Percentiles rank a stretch among this genome's conserved stretches.
Conservation (phyloP, 2,113 vertebrate genomes). For the Equus przewalskii region DNA sequence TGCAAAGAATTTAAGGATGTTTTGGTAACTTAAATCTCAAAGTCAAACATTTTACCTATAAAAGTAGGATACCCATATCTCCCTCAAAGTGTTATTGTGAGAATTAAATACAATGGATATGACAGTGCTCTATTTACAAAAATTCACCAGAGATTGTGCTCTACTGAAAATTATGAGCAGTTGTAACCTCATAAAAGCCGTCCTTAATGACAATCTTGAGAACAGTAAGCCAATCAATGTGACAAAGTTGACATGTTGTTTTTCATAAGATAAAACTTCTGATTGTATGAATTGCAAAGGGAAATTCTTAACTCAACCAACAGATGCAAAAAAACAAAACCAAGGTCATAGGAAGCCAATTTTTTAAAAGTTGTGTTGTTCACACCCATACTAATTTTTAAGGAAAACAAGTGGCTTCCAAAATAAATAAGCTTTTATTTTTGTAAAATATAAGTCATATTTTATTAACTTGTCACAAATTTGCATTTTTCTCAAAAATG, state of each 20-base stretch:
- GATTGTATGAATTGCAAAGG: background rate
- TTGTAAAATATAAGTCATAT: background rate
- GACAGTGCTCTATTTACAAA: background rate
- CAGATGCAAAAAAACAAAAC: background rate
- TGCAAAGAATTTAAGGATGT: background rate
- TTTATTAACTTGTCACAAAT: constrained; percentile 48
- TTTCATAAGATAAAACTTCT: background rate
- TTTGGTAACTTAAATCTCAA: background rate
- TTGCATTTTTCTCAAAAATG: constrained; percentile 43
- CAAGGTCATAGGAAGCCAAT: background rate
- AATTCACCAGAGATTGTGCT: background rate
- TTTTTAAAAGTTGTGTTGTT: background rate
- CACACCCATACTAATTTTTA: background rate
- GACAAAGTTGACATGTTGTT: background rate
- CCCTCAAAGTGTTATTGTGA: background rate
- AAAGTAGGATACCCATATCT: background rate
- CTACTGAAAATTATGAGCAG: background rate
- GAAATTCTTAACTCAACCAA: background rate
- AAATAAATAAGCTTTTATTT: constrained; percentile 32
- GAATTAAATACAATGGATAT: background rate
- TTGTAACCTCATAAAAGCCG: background rate
- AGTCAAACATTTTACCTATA: background rate
- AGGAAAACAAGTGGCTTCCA: background rate
- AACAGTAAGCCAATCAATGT: background rate
- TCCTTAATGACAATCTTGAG: background rate